A percentile compares a stretch with the other conserved stretches of the same genome.
Evolutionary conservation across 2,888 invertebrate genomes (phyloP).

Genomic region (Phyllotreta striolata): DNA sequence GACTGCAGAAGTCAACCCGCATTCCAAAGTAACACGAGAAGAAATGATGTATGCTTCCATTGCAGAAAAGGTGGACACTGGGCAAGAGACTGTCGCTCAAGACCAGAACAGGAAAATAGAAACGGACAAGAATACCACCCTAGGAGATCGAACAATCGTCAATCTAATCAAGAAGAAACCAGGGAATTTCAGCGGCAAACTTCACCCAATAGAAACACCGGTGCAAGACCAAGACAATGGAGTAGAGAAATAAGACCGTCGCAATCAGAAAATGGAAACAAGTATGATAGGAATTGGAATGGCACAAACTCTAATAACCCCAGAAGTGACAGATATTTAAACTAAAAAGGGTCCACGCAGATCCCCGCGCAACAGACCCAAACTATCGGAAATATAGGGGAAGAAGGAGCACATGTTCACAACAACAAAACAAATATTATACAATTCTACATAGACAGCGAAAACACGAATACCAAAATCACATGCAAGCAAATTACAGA

Average conservation of each 20-base stretch:
- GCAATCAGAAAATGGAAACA: neutral
- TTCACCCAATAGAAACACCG: neutral
- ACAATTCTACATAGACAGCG: too few relatives aligned
- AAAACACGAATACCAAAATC: too few relatives aligned
- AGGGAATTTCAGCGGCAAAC: too few relatives aligned
- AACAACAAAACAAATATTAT: too few relatives aligned
- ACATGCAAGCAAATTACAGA: too few relatives aligned
- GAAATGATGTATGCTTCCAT: neutral
- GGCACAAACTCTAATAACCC: neutral
- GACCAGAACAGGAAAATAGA: neutral
- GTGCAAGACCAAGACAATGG: neutral
- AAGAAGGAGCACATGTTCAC: too few relatives aligned
- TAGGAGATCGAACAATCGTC: neutral
- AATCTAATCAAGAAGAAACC: too few relatives aligned
- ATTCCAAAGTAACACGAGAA: neutral
- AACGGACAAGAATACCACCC: neutral
- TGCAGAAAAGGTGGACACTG: neutral
- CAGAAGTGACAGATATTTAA: too few relatives aligned
- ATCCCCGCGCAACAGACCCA: too few relatives aligned
- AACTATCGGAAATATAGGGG: too few relatives aligned
- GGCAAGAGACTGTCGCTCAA: neutral
- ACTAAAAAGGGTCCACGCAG: too few relatives aligned
- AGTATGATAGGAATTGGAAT: neutral
- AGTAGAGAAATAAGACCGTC: neutral
- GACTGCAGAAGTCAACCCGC: neutral